phyloP scores from a whole-genome alignment of 2,888 invertebrate species.

The Micropterix aruncella region DNA sequence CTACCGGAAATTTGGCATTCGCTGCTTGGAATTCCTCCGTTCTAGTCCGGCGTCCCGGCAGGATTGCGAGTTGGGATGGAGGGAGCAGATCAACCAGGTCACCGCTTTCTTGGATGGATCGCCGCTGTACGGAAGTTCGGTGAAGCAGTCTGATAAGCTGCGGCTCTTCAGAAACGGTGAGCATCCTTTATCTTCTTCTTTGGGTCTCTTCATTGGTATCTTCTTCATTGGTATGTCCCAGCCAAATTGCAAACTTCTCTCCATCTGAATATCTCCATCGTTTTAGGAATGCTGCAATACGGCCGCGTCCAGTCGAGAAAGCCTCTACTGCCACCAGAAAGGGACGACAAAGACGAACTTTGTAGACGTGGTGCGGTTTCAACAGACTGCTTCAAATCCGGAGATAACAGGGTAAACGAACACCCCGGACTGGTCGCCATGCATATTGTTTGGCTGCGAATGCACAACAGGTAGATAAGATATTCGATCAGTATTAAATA shows the following conservation, averaged over 20 bases:
- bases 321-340: conserved; percentile 39
- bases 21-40: conserved; percentile 71
- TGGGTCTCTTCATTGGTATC: too few relatives aligned
- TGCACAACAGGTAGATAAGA: conserved; percentile 57
- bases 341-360: conserved; percentile 41
- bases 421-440: conserved; percentile 66
- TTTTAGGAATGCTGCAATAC: conserved; percentile 40
- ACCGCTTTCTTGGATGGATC: conserved; percentile 75
- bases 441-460: conserved; percentile 61
- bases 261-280: conserved; percentile 3
- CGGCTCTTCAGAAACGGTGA: conserved; percentile 61
- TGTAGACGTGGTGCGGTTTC: conserved; percentile 60
- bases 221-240: too few relatives aligned
- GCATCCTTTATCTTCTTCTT: too few relatives aligned
- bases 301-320: conserved; percentile 48
- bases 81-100: conserved; percentile 75
- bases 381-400: conserved; percentile 62
- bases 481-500: too few relatives aligned
- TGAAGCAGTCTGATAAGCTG: conserved; percentile 56
- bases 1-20: conserved; percentile 52
- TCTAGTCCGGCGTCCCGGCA: conserved; percentile 69
- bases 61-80: conserved; percentile 67
- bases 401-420: conserved; percentile 66
- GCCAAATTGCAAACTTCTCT: too few relatives aligned
- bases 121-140: conserved; percentile 66